A percentile compares a stretch with the other conserved stretches of the same genome.
Conservation (phyloP, 2,797 vertebrate species). For the Epinephelus malabaricus region DNA sequence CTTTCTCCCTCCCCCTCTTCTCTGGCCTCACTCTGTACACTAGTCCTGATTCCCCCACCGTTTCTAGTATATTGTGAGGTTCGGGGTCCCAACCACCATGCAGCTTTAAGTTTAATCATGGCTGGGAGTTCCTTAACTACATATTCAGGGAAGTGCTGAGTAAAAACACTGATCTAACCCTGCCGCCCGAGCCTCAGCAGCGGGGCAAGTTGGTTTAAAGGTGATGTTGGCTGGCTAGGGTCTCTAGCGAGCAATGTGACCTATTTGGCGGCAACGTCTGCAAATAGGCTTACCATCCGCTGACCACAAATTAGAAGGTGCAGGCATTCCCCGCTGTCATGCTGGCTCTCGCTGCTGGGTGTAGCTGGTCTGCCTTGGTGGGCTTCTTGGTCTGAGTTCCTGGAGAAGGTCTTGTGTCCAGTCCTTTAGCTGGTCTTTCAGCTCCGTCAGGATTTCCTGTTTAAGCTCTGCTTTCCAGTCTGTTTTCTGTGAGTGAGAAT, state of each 20-base stretch:
- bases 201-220: neutral
- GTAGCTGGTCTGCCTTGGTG: neutral
- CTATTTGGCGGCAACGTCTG: neutral
- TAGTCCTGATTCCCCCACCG: no score
- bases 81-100: neutral
- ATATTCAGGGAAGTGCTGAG: neutral
- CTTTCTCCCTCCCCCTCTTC: no score
- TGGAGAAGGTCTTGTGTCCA: no score
- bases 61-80: neutral
- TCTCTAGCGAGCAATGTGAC: neutral
- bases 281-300: neutral
- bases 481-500: no score
- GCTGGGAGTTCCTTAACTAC: neutral
- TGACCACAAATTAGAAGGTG: neutral
- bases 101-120: neutral
- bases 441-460: no score
- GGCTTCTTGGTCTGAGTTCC: no score
- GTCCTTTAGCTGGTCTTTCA: no score
- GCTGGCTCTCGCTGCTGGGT: neutral
- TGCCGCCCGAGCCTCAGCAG: neutral
- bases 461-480: no score
- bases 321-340: no score
- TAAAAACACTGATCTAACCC: neutral
- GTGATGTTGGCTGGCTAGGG: neutral
- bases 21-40: no score